Evolutionary conservation across 2,113 vertebrate species (phyloP).

Genomic region (Chiloscyllium plagiosum): DNA sequence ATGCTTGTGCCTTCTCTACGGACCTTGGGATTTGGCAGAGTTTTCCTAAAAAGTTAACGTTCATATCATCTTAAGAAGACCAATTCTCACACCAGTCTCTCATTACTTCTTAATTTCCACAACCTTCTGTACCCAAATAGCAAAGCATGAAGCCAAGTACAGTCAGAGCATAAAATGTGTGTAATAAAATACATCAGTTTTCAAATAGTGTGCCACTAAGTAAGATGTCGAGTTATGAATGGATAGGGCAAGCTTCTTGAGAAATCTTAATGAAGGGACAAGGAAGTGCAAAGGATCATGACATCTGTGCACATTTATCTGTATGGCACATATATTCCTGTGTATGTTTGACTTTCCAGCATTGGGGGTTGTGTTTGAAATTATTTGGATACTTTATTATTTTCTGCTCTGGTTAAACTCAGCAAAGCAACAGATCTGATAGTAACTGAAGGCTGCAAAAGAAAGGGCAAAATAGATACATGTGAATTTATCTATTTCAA

Average conservation of each 20-base stretch:
- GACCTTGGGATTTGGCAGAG: not conserved
- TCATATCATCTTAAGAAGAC: not conserved
- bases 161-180: too few relatives aligned
- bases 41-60: not conserved
- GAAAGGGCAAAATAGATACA: not conserved
- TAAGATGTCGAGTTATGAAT: not conserved
- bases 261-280: not conserved
- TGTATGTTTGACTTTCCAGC: not conserved
- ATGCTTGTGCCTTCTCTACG: not conserved
- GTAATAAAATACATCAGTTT: not conserved
- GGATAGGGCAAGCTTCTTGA: not conserved
- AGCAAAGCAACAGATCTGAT: not conserved
- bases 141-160: not conserved
- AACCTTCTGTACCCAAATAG: not conserved
- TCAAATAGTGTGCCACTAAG: not conserved
- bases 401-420: not conserved
- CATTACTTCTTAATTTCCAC: not conserved
- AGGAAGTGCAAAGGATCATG: not conserved
- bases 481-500: not conserved
- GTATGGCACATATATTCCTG: not conserved
- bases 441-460: not conserved
- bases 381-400: not conserved
- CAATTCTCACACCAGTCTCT: not conserved
- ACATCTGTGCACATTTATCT: not conserved
- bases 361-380: not conserved